Base-by-base conservation (phyloP, 1,140 invertebrate genomes). In the Nasonia vitripennis region DNA sequence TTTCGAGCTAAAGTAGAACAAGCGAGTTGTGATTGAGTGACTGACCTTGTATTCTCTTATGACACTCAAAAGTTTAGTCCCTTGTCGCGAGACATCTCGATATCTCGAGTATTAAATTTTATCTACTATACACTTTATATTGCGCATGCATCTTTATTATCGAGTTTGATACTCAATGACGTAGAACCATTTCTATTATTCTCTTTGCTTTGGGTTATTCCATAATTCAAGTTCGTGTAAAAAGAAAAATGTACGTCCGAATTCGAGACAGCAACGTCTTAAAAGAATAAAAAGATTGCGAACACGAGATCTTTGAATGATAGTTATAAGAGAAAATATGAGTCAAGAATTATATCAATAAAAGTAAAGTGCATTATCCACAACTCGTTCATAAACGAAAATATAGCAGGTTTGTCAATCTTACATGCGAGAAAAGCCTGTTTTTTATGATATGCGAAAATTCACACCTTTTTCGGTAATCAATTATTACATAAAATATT, bases 351-450 rank as follows among this genome's bases (percentile, higher is more conserved):
- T 48, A 78, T 78, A 82, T 75, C 23, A 17, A 75, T 77, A 55
- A 77, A 77, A 75, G 31, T 48, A 62, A 83, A 83, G n/a, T 83
- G 75, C 62, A 83, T 83, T 78, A 77, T 48, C 45, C 45, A 45
- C 37, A 37, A 77, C 74, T 70, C 31, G 55, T 67, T 83, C 34
- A 17, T 68, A 84, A 77, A 41, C 68, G 73, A 73, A 71, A 81
- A 51, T 34, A 62, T n/a, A 73, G 51, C 31, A 37, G 34, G 34
- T 48, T 81, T 23, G 27, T 11, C 12, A 71, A 82, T 82, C 20
- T 37, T 62, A 74, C 9, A 23, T 75, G 20, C 17, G 45, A n/a
- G n/a, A 83, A 82, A 74, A 74, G 55, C 31, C 73, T 77, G 55
- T 70, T 79, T 41, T 79, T 55, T 48, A 74, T 71, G 68, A 71